phyloP scores from a whole-genome alignment of 2,113 vertebrate species.

The Manacus vitellinus region DNA sequence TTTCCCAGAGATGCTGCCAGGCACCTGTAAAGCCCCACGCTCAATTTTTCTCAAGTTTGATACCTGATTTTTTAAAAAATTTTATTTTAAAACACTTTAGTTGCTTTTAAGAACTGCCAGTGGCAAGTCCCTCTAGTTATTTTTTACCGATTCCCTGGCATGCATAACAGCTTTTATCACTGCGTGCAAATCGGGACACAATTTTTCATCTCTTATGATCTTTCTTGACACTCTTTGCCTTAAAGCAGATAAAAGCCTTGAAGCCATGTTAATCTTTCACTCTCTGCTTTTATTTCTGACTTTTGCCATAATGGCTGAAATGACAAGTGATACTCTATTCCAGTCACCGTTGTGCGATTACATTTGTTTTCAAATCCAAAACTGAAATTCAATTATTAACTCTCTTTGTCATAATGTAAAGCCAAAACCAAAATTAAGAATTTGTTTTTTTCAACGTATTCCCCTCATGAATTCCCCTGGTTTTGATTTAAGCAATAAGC shows the following conservation, averaged over 20 bases:
- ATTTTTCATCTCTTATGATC: background rate
- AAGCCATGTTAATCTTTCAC: background rate
- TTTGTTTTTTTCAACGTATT: background rate
- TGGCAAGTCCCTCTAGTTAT: background rate
- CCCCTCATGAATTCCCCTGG: background rate
- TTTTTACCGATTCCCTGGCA: background rate
- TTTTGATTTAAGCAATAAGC: background rate
- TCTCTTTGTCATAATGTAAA: background rate
- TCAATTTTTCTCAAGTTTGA: background rate
- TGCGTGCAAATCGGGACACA: background rate
- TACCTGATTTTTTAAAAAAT: background rate
- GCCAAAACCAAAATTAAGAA: background rate
- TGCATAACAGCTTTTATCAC: background rate
- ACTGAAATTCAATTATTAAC: background rate
- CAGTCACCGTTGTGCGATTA: background rate
- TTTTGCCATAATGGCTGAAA: background rate
- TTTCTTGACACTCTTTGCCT: background rate
- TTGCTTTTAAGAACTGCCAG: background rate
- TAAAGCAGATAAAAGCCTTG: background rate
- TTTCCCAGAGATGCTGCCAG: background rate
- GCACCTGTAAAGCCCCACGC: background rate
- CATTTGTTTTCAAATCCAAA: background rate
- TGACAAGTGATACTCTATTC: background rate
- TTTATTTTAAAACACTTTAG: background rate
- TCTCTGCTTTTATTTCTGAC: background rate